phyloP scores from a whole-genome alignment of 2,113 vertebrate genomes.

The Meles meles region DNA sequence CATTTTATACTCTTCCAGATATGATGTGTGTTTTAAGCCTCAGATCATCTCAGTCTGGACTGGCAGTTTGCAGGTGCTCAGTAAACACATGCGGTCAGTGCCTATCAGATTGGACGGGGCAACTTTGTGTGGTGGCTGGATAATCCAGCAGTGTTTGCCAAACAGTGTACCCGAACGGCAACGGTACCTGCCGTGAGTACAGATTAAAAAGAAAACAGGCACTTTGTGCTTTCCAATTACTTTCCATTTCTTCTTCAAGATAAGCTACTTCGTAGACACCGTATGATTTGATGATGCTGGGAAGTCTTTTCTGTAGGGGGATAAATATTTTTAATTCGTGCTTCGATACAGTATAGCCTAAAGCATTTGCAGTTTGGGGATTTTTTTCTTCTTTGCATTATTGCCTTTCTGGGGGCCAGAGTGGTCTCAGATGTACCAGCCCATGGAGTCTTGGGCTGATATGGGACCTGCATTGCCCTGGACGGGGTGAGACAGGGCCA shows the following conservation, averaged over 20 bases:
- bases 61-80: rapidly evolving
- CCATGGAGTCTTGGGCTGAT: not conserved
- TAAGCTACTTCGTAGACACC: not conserved
- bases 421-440: not conserved
- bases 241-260: not conserved
- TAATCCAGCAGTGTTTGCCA: not conserved
- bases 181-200: rapidly evolving
- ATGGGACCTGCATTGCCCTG: not conserved
- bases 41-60: rapidly evolving
- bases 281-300: not conserved
- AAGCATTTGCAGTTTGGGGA: not conserved
- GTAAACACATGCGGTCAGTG: not conserved
- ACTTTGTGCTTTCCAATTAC: not conserved
- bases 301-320: not conserved
- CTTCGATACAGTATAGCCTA: not conserved
- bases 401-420: not conserved
- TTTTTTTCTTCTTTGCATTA: not conserved
- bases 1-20: not conserved
- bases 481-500: not conserved
- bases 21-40: not conserved
- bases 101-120: rapidly evolving
- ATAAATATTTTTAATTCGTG: not conserved
- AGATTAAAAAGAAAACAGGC: too few species aligned
- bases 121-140: not conserved
- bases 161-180: not conserved